These are phyloP conservation scores for Andrena hattorfiana DNA, from an alignment of 2,888 invertebrate genomes.

Conservation along the genomic window DNA sequence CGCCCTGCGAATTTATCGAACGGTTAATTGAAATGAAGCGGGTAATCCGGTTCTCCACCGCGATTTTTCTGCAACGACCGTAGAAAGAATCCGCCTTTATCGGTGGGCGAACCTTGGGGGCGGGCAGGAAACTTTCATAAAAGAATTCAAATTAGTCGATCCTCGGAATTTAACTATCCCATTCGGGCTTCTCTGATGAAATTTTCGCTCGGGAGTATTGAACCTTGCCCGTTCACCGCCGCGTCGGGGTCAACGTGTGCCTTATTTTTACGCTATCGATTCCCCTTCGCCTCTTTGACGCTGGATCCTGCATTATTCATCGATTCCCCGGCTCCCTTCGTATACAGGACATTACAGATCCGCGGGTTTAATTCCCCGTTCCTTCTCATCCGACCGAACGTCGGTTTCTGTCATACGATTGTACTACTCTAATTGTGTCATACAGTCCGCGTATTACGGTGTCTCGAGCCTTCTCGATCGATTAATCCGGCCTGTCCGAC, in stretches of 20 bases:
- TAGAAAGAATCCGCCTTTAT: slow-evolving; percentile 59
- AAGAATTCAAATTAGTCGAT: slow-evolving; percentile 74
- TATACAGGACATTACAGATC: slow-evolving; percentile 53
- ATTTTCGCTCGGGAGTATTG: slow-evolving; percentile 70
- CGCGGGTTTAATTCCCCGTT: slow-evolving; percentile 40
- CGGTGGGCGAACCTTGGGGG: slow-evolving; percentile 41
- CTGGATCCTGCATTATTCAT: slow-evolving; percentile 71
- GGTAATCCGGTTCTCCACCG: slow-evolving; percentile 34
- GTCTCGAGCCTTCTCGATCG: slow-evolving; percentile 32
- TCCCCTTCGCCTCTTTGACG: slow-evolving; percentile 67
- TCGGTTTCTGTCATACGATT: not conserved
- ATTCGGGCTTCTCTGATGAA: slow-evolving; percentile 67
- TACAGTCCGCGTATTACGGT: slow-evolving; percentile 16
- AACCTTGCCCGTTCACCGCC: slow-evolving; percentile 44
- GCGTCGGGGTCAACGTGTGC: slow-evolving; percentile 63
- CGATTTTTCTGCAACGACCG: slow-evolving; percentile 34
- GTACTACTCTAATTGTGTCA: slow-evolving; percentile 60
- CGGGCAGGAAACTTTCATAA: slow-evolving; percentile 64
- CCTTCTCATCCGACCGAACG: not conserved
- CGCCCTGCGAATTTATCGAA: slow-evolving; percentile 45
- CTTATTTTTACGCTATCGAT: slow-evolving; percentile 77
- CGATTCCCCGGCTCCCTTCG: slow-evolving; percentile 50
- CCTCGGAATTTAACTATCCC: slow-evolving; percentile 71
- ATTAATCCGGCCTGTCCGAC: slow-evolving; percentile 48
- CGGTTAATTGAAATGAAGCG: slow-evolving; percentile 58